phyloP scores from a whole-genome alignment of 2,797 vertebrate species.

The Sebastes oblongus region DNA sequence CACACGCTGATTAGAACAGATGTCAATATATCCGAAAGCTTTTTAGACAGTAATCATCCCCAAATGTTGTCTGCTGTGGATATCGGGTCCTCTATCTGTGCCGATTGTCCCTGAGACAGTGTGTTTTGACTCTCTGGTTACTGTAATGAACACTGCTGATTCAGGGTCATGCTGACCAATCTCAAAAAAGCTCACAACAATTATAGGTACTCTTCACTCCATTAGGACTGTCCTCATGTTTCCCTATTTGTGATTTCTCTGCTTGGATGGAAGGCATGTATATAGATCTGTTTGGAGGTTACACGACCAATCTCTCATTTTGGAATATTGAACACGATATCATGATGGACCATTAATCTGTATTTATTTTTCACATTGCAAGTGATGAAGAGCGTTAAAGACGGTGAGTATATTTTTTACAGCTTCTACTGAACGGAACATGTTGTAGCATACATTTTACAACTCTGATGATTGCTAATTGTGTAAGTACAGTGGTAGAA shows the following conservation, averaged over 20 bases:
- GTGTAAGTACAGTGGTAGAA: background rate
- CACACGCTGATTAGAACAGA: background rate
- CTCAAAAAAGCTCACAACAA: conserved; percentile 51
- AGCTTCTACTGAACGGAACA: background rate
- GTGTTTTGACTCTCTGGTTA: conserved; percentile 20
- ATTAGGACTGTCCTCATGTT: background rate
- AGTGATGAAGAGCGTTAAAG: background rate
- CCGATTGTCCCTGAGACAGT: background rate
- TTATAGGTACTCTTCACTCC: conserved; percentile 40
- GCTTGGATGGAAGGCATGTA: background rate
- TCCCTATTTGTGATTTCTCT: background rate
- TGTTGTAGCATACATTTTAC: background rate
- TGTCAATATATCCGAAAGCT: conserved; percentile 15
- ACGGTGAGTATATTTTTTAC: background rate
- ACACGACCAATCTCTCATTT: background rate
- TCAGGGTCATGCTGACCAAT: conserved; percentile 68
- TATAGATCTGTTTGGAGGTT: conserved; percentile 2
- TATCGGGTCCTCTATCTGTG: conserved; percentile 11
- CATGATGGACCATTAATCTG: background rate
- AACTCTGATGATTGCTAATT: background rate
- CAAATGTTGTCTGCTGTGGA: conserved; percentile 35
- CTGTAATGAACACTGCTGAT: conserved; percentile 68
- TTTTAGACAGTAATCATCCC: conserved; percentile 28
- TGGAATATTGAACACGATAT: background rate
- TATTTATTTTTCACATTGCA: background rate